Evolutionary conservation across 2,888 invertebrate genomes (phyloP), one percentile per base, ranked within the genome.

Genomic region (Hololepta plana): DNA sequence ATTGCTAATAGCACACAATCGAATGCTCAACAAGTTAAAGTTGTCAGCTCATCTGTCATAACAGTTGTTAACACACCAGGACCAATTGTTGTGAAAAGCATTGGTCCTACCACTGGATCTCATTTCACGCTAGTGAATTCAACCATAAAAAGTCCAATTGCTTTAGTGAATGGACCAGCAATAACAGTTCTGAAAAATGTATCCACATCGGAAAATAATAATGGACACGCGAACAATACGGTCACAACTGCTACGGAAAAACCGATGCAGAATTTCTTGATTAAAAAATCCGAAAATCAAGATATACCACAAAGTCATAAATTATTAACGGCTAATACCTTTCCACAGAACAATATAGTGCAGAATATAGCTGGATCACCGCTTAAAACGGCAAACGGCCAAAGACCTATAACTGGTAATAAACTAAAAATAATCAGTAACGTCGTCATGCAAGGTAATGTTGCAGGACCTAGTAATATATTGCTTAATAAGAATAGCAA

Each of bases 381-480:
- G 6, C 31, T 37, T 25, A 46, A 46, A 38, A 43, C 51, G 3
- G 41, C 42, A 4, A 53, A 53, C 32, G 53, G 53, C 5, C 54
- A 54, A 36, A 41, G 49, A 3, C 15, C 17, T 12, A 10, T 28
- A 9, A 23, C 39, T 3, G 34, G 34, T 15, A 49, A 39, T 32
- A 54, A 55, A 42, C 37, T 56, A n/a, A 55, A 56, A 38, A 48
- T 56, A 25, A 31, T 55, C 12, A 46, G 51, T 28, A 55, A 55
- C 33, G 44, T 53, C 15, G 37, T 51, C 4, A 40, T 50, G 34
- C 35, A 45, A 9, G 31, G 36, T 17, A 45, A 31, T 29, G 15
- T 21, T 22, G 17, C 35, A 12, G 36, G 41, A 20, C 32, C 42
- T 4, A 42, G 40, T 32, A 51, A 48, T 38, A 37, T 48, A 15